Evolutionary conservation across 2,888 invertebrate species (phyloP), one percentile per base, ranked within the genome.

Genomic region (Rapana venosa): DNA sequence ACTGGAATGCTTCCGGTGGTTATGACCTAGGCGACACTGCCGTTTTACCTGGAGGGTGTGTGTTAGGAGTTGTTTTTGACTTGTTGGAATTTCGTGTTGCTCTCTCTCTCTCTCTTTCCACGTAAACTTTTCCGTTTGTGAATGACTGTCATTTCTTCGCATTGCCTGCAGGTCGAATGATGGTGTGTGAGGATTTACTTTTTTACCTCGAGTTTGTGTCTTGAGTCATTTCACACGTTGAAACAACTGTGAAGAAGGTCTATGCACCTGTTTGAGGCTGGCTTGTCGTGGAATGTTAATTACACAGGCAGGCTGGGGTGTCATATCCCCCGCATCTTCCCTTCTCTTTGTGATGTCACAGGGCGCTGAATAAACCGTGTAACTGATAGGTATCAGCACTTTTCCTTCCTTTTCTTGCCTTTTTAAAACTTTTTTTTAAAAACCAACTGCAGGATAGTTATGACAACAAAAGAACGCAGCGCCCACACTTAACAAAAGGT

Each of bases 221-320:
- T 32, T 13, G 15, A 20, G 35, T 32, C 32, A 11, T 6, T 35
- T 81, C 1, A 20, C 35, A 30, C 17, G 30, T 30, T 13, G 81
- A 32, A 81, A 20, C 15, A 35, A 35, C 81, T 2, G 22, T 35
- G 61, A 6, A 58, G 30, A 15, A 61, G 15, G 85, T n/a, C 58
- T 58, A 17, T 61, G 1, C 86, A 86, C 86, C 35, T 86, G 86
- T 66, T 20, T 17, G 61, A 8, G 61, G 32, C 30, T 32, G 8
- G 61, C 30, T 61, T 66, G 61, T 86, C 30, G 61, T 20, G 86
- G 86, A 86, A 86, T 86, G 86, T 86, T 66, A 86, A 86, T 86
- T 86, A 84, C 35, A 86, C 66, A 66, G 30, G 4, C 20, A 11
- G 30, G 61, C n/a, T 17, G 35, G 66, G 86, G 32, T 86, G 32